phyloP scores from a whole-genome alignment of 2,888 invertebrate genomes.

The Acronicta aceris region DNA sequence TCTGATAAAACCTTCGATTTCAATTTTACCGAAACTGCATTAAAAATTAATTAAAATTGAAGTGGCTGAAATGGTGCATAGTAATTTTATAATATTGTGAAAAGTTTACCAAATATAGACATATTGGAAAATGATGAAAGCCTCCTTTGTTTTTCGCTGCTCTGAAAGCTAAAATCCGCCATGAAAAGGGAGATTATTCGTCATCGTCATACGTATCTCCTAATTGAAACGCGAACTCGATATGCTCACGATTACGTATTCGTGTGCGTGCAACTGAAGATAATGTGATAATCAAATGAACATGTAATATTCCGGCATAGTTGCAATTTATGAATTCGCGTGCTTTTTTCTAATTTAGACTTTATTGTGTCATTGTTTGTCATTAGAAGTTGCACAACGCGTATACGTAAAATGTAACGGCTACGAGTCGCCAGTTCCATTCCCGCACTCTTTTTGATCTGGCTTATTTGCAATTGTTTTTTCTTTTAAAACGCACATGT shows the following conservation, averaged over 20 bases:
- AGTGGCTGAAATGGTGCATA: not conserved
- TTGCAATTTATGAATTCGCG: not conserved
- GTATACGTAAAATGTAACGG: not conserved
- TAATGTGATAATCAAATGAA: slow-evolving; percentile 7
- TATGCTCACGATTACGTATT: slow-evolving; percentile 19
- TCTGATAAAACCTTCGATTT: no score
- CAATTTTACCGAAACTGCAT: not conserved
- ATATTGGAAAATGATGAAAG: slow-evolving; percentile 44
- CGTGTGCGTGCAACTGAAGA: slow-evolving; percentile 3
- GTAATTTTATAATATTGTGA: slow-evolving; percentile 21
- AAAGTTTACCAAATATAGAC: slow-evolving; percentile 23
- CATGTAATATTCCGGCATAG: not conserved
- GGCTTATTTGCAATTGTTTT: no score
- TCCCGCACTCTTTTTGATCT: no score
- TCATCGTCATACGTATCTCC: slow-evolving; percentile 43
- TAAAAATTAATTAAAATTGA: slow-evolving; percentile 36
- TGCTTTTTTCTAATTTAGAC: not conserved
- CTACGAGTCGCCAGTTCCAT: no score
- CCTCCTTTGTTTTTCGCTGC: slow-evolving; percentile 33
- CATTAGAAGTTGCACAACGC: not conserved
- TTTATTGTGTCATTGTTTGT: no score
- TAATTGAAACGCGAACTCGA: slow-evolving; percentile 54
- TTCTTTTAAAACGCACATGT: no score
- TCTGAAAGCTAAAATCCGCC: slow-evolving; percentile 57
- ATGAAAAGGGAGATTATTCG: slow-evolving; percentile 66